These are phyloP conservation scores for Sander lucioperca DNA, from an alignment of 2,113 vertebrate genomes.

Conservation along the genomic window DNA sequence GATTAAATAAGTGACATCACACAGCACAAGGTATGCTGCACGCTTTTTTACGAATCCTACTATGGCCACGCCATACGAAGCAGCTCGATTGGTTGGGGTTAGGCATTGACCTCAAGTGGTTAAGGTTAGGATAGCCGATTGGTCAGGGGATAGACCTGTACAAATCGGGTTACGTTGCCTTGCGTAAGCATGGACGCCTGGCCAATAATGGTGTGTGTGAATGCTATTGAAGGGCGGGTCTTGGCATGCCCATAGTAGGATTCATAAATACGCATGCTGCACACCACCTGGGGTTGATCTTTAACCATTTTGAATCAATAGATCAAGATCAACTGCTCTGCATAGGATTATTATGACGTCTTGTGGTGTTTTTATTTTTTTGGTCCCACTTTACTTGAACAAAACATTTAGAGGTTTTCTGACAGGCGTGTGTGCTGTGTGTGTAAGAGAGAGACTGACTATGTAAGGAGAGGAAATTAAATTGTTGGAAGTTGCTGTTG, in stretches of 20 bases:
- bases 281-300: not conserved
- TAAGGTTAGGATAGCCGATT: no score
- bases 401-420: not conserved
- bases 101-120: no score
- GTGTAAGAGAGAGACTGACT: conserved; percentile 3
- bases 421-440: not conserved
- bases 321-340: not conserved
- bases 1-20: conserved; percentile 49
- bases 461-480: conserved; percentile 60
- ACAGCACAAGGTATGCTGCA: conserved; percentile 34
- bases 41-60: not conserved
- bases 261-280: conserved; percentile 5
- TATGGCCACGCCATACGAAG: no score
- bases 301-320: not conserved
- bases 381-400: not conserved
- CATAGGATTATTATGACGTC: not conserved
- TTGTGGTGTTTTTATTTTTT: not conserved
- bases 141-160: no score
- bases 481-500: conserved; percentile 46
- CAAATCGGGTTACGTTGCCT: no score
- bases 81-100: no score
- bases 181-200: no score
- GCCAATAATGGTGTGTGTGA: no score
- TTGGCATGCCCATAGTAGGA: no score
- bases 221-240: no score